These are phyloP conservation scores for Sapayoa aenigma DNA, from an alignment of 2,113 vertebrate species.

Conservation along the genomic window DNA sequence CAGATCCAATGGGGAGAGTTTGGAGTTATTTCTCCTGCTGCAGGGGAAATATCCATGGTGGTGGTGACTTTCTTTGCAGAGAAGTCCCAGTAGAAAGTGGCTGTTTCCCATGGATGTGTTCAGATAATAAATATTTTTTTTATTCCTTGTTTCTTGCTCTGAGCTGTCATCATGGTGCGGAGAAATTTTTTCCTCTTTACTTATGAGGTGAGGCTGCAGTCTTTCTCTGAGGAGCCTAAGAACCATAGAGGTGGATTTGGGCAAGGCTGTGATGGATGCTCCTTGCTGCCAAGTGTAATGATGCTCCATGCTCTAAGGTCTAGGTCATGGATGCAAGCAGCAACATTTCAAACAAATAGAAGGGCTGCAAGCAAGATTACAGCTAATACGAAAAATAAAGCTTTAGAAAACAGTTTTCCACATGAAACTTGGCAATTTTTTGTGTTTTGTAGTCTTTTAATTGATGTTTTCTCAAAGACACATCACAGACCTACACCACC, in stretches of 20 bases:
- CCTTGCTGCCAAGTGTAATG: background rate
- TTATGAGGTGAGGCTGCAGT: background rate
- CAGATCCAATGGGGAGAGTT: background rate
- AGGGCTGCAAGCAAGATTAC: background rate
- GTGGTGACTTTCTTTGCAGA: background rate
- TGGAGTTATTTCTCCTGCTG: background rate
- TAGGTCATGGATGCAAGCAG: background rate
- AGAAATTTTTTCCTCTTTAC: background rate
- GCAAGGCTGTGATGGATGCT: background rate
- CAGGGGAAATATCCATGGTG: background rate
- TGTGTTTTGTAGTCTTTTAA: background rate
- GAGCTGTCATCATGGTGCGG: background rate
- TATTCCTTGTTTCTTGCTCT: background rate
- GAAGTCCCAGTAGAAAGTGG: background rate
- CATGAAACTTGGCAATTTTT: background rate
- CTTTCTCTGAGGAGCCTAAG: background rate
- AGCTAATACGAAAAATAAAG: background rate
- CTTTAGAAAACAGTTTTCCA: background rate
- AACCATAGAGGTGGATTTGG: background rate
- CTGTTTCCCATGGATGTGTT: background rate
- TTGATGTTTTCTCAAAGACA: background rate
- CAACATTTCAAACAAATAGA: background rate
- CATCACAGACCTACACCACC: background rate
- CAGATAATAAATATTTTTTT: background rate
- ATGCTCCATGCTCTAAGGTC: background rate